A percentile compares a stretch with the other conserved stretches of the same genome.
Evolutionary conservation across 23 tunicate species (phyloP).

Genomic region (Corella eumyota): DNA sequence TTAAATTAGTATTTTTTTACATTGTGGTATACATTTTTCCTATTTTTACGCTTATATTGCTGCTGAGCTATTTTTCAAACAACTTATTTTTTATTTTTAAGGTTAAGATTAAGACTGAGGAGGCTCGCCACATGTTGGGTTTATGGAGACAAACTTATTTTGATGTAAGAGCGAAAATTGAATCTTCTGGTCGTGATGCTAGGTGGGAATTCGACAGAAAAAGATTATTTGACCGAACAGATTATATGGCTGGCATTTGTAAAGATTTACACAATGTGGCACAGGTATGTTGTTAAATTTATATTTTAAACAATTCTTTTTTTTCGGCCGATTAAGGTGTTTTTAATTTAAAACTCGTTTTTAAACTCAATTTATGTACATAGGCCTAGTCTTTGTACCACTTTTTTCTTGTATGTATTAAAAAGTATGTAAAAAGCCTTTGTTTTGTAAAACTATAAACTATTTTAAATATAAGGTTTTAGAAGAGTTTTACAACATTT

Average conservation of each 20-base stretch:
- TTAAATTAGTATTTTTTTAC: too few species aligned
- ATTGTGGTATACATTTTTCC: too few species aligned
- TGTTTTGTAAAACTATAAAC: neutral
- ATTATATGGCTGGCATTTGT: conserved; percentile 94
- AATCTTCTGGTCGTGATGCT: conserved; percentile 94
- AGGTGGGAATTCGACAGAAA: conserved; percentile 96
- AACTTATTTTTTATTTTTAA: too few species aligned
- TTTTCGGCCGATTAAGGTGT: neutral
- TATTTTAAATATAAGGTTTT: conserved; percentile 37
- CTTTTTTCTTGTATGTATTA: neutral
- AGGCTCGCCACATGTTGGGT: conserved; percentile 57
- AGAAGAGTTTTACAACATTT: conserved; percentile 94
- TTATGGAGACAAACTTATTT: conserved; percentile 79
- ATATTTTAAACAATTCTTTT: neutral
- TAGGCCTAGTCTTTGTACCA: too few species aligned
- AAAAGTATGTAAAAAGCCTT: neutral
- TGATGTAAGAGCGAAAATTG: conserved; percentile 93
- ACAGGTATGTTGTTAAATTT: conserved; percentile 35
- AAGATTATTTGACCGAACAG: conserved; percentile 75
- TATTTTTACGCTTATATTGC: too few species aligned
- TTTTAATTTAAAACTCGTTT: neutral
- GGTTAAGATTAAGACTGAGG: conserved; percentile 41
- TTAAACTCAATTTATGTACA: too few species aligned
- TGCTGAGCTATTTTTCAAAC: too few species aligned
- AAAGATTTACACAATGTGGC: conserved; percentile 78